phyloP scores from a whole-genome alignment of 92 coral and sea anemone genomes.

The Siderastrea radians region DNA sequence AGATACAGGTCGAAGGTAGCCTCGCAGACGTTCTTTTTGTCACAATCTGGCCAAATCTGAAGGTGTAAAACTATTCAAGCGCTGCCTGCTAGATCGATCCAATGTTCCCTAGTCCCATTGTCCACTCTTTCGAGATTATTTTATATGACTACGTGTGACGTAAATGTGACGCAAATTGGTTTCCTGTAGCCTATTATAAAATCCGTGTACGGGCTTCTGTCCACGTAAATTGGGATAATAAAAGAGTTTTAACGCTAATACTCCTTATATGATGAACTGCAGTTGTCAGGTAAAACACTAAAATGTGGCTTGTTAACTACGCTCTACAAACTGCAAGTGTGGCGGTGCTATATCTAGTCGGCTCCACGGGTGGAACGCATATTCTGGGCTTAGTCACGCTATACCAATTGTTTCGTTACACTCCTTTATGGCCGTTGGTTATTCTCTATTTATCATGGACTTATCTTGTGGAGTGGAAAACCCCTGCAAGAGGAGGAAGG shows the following conservation, averaged over 20 bases:
- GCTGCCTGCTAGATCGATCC: background rate
- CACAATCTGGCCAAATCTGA: no score
- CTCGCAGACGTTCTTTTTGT: no score
- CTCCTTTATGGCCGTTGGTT: slow-evolving; percentile 80
- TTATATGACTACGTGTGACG: background rate
- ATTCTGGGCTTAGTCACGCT: slow-evolving; percentile 27
- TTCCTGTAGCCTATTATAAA: background rate
- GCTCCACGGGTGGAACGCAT: slow-evolving; percentile 35
- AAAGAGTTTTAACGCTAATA: background rate
- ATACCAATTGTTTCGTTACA: slow-evolving; percentile 57
- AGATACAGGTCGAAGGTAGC: no score
- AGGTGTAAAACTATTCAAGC: no score
- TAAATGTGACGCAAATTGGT: background rate
- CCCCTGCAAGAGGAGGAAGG: slow-evolving; percentile 86
- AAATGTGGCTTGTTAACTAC: slow-evolving; percentile 28
- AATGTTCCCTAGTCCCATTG: background rate
- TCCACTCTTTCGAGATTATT: background rate
- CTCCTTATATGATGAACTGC: no score
- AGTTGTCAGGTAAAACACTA: background rate
- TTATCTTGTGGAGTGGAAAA: slow-evolving; percentile 76
- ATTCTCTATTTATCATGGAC: slow-evolving; percentile 82
- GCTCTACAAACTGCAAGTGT: slow-evolving; percentile 29
- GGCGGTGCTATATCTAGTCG: slow-evolving; percentile 23
- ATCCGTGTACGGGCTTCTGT: no score
- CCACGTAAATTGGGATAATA: background rate